Evolutionary conservation across 2,888 invertebrate species (phyloP).

Genomic region (Parthenolecanium corni): DNA sequence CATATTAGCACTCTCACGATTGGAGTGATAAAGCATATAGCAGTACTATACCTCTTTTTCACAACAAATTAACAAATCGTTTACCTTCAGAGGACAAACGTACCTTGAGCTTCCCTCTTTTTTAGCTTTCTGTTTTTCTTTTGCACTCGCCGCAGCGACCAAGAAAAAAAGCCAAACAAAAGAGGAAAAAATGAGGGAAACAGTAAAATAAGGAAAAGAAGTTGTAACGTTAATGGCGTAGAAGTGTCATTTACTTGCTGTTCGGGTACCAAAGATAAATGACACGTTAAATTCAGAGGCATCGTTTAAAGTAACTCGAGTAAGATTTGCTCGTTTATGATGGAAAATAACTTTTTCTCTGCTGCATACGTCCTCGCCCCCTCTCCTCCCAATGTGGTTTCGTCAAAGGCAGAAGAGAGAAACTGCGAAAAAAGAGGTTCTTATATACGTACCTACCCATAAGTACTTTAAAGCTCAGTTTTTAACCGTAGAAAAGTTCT

Average conservation of each 20-base stretch:
- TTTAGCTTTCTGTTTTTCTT: too few species aligned
- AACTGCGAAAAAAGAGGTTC: background rate
- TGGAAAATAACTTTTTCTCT: conserved; percentile 15
- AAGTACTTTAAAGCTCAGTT: conserved; percentile 21
- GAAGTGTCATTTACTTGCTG: conserved; percentile 15
- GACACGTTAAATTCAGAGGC: conserved; percentile 19
- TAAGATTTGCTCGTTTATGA: conserved; percentile 16
- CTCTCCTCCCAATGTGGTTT: too few species aligned
- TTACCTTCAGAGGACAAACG: too few species aligned
- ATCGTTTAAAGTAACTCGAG: conserved; percentile 21
- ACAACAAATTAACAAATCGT: too few species aligned
- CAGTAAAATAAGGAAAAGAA: background rate
- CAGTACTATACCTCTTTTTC: too few species aligned
- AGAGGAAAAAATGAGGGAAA: too few species aligned
- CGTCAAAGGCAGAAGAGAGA: background rate
- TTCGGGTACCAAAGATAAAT: conserved; percentile 15
- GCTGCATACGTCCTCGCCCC: background rate
- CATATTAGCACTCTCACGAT: too few species aligned
- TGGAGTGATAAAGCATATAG: too few species aligned
- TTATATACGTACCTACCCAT: conserved; percentile 19
- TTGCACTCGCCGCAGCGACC: too few species aligned
- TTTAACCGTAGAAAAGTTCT: conserved; percentile 6
- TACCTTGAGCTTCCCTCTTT: too few species aligned
- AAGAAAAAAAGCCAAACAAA: too few species aligned
- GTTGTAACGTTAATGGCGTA: conserved; percentile 13